phyloP scores from a whole-genome alignment of 2,888 invertebrate species.

The Physocephala rufipes region DNA sequence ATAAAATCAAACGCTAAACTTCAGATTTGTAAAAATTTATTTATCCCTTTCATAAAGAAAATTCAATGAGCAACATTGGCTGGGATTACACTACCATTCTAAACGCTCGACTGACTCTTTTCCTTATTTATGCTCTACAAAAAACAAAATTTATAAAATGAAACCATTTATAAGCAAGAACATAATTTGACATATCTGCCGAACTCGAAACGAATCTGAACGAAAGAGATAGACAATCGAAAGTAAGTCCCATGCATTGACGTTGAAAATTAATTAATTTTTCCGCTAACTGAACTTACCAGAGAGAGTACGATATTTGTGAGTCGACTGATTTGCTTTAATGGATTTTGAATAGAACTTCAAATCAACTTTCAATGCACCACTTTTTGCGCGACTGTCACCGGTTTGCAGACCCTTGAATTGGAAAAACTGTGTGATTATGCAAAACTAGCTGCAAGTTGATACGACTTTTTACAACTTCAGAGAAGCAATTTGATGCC shows the following conservation, averaged over 20 bases:
- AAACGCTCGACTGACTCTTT: no score
- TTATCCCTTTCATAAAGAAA: no score
- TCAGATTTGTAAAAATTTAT: no score
- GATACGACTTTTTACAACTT: background rate
- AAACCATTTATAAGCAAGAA: no score
- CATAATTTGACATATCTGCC: no score
- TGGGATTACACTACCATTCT: background rate
- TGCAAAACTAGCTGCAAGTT: conserved; percentile 14
- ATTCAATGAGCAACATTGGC: no score
- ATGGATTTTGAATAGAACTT: background rate
- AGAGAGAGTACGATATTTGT: background rate
- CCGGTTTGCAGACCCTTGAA: conserved; percentile 8
- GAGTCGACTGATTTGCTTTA: background rate
- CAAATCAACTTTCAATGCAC: conserved; percentile 22
- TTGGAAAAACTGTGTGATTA: conserved; percentile 18
- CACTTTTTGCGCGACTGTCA: background rate
- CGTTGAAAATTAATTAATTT: background rate
- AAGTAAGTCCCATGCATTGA: no score
- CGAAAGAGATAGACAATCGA: no score
- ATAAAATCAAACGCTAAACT: no score
- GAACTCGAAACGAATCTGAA: no score
- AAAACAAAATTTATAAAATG: no score
- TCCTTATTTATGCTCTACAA: no score
- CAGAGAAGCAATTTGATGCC: background rate
- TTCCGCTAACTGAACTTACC: background rate